Evolutionary conservation across 2,888 invertebrate species (phyloP), one percentile per base, ranked within the genome.

Genomic region (Bursaphelenchus okinawaensis): DNA sequence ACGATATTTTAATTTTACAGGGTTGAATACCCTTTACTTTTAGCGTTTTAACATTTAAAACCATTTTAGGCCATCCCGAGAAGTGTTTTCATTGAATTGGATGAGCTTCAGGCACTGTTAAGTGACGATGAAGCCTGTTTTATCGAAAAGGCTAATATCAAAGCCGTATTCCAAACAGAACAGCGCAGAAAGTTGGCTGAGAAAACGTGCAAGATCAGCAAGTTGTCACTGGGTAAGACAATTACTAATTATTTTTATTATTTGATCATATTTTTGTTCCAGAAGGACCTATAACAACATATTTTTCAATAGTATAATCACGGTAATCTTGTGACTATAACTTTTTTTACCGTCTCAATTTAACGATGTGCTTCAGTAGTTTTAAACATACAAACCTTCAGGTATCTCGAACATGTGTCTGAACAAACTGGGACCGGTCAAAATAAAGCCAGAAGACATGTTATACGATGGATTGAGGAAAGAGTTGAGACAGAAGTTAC

Each of bases 381-480:
- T 9, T 29, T 29, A 12, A 29, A 29, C 29, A 29, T 29, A 40
- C n/a, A 40, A 40, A 40, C 40, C 40, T 69, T n/a, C 27, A 68
- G 72, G 72, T 22, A 73, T 73, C 40, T 72, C 75, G 24, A 68
- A 71, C 51, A 73, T 75, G 63, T 64, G 69, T 50, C 69, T 73
- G 24, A 67, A 54, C 16, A 55, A 61, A 28, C 56, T 73, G 16
- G 74, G 75, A n/a, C 58, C 67, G 29, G 63, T 73, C 24, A 60
- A 73, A 20, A 66, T 73, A 55, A 62, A 62, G 16, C 72, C 74
- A 12, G 56, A 59, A 61, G 69, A 71, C 51, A 63, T 78, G 8
- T 61, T 79, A 22, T 71, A 71, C 63, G 78, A 77, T 29, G 78
- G 79, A 40, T 73, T 79, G 31, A 69, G 72, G 8, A 62, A 71